Evolutionary conservation across 2,888 invertebrate genomes (phyloP).

Genomic region (Microplitis manilae): DNA sequence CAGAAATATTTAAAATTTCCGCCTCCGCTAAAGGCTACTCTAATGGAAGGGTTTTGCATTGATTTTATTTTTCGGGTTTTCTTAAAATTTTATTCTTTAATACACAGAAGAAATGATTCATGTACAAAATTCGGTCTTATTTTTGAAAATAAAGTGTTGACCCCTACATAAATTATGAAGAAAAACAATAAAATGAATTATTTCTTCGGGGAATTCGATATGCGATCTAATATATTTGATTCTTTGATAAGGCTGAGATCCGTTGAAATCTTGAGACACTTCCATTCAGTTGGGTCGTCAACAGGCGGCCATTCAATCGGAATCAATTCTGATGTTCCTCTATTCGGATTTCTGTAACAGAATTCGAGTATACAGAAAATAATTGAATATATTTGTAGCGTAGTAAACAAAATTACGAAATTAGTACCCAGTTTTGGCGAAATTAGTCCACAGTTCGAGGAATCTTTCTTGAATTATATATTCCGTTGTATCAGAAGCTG

Average conservation of each 20-base stretch:
- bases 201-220: not conserved
- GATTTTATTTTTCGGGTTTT: too few species aligned
- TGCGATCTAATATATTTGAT: not conserved
- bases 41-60: too few species aligned
- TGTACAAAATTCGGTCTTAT: too few species aligned
- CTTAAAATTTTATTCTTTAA: too few species aligned
- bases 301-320: not conserved
- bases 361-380: not conserved
- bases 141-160: too few species aligned
- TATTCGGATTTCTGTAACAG: constrained; percentile 7
- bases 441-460: constrained; percentile 66
- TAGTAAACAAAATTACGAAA: not conserved
- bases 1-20: too few species aligned
- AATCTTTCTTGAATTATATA: constrained; percentile 56
- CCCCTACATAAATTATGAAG: too few species aligned
- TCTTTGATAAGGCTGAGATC: not conserved
- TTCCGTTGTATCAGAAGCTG: constrained; percentile 41
- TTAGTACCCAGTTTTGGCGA: constrained; percentile 64
- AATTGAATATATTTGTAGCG: not conserved
- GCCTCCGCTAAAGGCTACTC: too few species aligned
- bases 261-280: not conserved
- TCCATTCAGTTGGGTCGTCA: not conserved
- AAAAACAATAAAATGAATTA: too few species aligned
- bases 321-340: not conserved
- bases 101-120: too few species aligned